Percentiles rank a stretch among this genome's conserved stretches.
Conservation (phyloP, 1,140 invertebrate genomes). For the Zaprionus kolodkinae region DNA sequence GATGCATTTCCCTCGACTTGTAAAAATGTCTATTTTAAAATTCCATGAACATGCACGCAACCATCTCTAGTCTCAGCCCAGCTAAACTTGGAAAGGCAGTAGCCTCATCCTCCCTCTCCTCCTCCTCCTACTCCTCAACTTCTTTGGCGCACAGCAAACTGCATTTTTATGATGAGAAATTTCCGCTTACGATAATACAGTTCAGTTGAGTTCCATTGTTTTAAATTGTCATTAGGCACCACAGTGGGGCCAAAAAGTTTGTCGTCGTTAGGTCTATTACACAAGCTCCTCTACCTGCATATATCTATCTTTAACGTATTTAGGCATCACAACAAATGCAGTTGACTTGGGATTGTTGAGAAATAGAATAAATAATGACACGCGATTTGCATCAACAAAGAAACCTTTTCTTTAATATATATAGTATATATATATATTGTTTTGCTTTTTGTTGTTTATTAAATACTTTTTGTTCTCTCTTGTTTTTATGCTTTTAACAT, state of each 20-base stretch:
- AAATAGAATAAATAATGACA: constrained; percentile 64
- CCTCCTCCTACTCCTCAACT: constrained; percentile 3
- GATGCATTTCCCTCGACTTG: neutral
- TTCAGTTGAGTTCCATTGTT: constrained; percentile 56
- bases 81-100: constrained; percentile 1
- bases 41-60: neutral
- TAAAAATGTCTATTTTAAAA: neutral
- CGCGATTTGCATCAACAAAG: constrained; percentile 63
- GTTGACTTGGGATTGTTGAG: neutral
- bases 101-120: neutral
- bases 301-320: constrained; percentile 3
- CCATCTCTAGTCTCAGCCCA: neutral
- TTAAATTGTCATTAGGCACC: constrained; percentile 63
- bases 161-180: constrained; percentile 73
- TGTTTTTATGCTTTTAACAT: constrained; percentile 76
- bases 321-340: constrained; percentile 32
- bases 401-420: constrained; percentile 78
- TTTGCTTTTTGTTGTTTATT: constrained; percentile 69
- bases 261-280: constrained; percentile 50
- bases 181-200: constrained; percentile 68
- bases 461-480: constrained; percentile 62
- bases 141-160: constrained; percentile 32
- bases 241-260: constrained; percentile 51
- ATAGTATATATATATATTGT: constrained; percentile 66
- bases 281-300: constrained; percentile 34